Evolutionary conservation across 2,888 invertebrate genomes (phyloP), one percentile per base, ranked within the genome.

Genomic region (Helobdella robusta): DNA sequence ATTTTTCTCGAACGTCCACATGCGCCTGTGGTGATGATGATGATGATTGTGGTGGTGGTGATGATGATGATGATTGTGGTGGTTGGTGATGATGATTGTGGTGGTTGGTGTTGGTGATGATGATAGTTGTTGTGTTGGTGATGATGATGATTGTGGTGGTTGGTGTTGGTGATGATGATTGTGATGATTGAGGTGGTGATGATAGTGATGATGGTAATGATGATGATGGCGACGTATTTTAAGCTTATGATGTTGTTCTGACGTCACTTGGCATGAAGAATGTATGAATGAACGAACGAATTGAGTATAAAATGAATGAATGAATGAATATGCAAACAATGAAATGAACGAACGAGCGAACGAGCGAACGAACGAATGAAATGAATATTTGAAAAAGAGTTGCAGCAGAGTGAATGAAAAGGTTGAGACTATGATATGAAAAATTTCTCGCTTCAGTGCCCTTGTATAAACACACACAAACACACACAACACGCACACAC

Each of bases 1-100:
- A 30, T 66, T 62, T 30, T 40, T 64, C 28, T 66, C 66, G 35
- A 66, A 66, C 40, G 23, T 62, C 32, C 61, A 54, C 66, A 66
- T 66, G 25, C 66, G 62, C 36, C 66, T 66, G 66, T 34, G 15
- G 25, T 40, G 40, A 8, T 40, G 40, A 15, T n/a, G n/a, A n/a
- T n/a, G n/a, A n/a, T n/a, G n/a, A n/a, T n/a, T n/a, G n/a, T n/a
- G n/a, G n/a, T n/a, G n/a, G n/a, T n/a, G n/a, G n/a, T n/a, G n/a
- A n/a, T n/a, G n/a, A n/a, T n/a, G n/a, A n/a, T n/a, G n/a, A n/a
- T n/a, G n/a, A n/a, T n/a, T n/a, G n/a, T n/a, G n/a, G n/a, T n/a
- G n/a, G n/a, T n/a, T n/a, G n/a, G 11, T 40, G 40, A 11, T 40
- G 40, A 40, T 11, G 40, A 11, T 8, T 11, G 40, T 40, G 8